Evolutionary conservation across 2,888 invertebrate species (phyloP).

Genomic region (Rhodophaea formosa): DNA sequence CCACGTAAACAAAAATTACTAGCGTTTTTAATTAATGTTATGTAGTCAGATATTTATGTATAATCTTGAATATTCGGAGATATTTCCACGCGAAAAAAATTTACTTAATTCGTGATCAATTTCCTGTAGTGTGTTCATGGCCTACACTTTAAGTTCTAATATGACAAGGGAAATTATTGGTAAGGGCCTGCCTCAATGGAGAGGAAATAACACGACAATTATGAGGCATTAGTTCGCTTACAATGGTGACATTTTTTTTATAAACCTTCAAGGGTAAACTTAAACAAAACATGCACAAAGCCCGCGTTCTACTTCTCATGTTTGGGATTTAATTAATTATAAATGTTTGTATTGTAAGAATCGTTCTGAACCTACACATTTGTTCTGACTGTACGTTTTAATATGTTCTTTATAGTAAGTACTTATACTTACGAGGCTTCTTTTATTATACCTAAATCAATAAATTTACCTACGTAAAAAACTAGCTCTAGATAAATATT

Average conservation of each 20-base stretch:
- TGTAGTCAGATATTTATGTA: too few relatives aligned
- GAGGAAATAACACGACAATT: conserved; percentile 74
- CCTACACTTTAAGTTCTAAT: conserved; percentile 50
- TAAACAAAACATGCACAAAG: conserved; percentile 48
- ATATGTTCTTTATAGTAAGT: too few relatives aligned
- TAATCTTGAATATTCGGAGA: not conserved
- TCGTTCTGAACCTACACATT: conserved; percentile 10
- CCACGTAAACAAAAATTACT: too few relatives aligned
- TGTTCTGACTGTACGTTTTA: not conserved
- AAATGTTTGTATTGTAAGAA: conserved; percentile 25
- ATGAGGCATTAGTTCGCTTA: conserved; percentile 62
- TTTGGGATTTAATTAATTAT: conserved; percentile 57
- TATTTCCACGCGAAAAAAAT: not conserved
- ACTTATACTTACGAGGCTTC: too few relatives aligned
- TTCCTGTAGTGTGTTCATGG: conserved; percentile 39
- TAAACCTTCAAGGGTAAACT: conserved; percentile 48
- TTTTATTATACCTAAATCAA: too few relatives aligned
- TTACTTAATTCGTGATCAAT: not conserved
- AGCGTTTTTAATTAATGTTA: too few relatives aligned
- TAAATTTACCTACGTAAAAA: too few relatives aligned
- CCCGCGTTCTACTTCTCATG: conserved; percentile 35
- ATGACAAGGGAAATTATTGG: conserved; percentile 67
- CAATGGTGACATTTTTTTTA: conserved; percentile 71
- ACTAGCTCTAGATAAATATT: too few relatives aligned
- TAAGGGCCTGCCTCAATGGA: conserved; percentile 59